Evolutionary conservation across 1,140 invertebrate genomes (phyloP).

Genomic region (Stenopsyche tienmushanensis): DNA sequence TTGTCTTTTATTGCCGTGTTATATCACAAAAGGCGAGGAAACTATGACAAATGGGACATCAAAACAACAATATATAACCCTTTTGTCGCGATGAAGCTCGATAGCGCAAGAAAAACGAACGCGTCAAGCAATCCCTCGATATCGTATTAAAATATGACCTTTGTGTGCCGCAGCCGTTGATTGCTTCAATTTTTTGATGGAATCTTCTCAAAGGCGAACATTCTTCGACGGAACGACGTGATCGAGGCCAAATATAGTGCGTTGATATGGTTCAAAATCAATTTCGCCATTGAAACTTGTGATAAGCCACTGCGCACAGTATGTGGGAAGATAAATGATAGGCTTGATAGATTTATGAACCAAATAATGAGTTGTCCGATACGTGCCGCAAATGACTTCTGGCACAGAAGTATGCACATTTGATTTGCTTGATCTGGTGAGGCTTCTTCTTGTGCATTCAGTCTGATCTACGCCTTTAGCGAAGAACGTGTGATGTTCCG

Average conservation of each 20-base stretch:
- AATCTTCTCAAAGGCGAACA: too few relatives aligned
- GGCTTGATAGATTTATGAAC: background rate
- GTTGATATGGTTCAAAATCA: too few relatives aligned
- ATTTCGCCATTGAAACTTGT: too few relatives aligned
- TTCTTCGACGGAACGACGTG: too few relatives aligned
- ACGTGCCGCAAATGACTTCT: too few relatives aligned
- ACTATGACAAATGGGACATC: background rate
- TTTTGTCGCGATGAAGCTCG: background rate
- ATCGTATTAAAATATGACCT: background rate
- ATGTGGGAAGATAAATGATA: background rate
- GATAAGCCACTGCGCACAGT: background rate
- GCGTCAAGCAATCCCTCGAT: background rate
- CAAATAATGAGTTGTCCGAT: background rate
- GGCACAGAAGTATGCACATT: too few relatives aligned
- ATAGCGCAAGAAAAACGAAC: background rate
- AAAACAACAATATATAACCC: background rate
- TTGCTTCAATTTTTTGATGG: background rate
- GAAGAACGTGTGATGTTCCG: background rate
- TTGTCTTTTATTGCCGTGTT: slow-evolving; percentile 25
- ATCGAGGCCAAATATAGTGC: too few relatives aligned
- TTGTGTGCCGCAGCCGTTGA: background rate
- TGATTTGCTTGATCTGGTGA: too few relatives aligned
- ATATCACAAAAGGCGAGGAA: background rate
- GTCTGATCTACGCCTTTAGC: background rate
- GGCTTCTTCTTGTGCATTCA: background rate